Conservation (phyloP, 1,140 invertebrate genomes). For the Acromyrmex echinatior region DNA sequence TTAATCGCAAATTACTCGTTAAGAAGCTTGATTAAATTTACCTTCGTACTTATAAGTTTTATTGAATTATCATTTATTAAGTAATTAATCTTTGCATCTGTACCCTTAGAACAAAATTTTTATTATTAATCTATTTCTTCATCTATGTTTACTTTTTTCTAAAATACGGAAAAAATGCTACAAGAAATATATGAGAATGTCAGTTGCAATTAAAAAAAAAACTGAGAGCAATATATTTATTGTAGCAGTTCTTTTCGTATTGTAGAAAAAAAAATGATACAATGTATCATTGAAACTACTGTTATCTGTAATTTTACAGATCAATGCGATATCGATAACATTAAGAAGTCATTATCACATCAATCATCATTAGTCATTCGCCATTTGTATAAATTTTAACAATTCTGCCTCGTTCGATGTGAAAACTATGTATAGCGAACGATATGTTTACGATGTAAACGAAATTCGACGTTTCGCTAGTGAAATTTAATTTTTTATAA, state of each 20-base stretch:
- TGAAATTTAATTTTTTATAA: constrained; percentile 29
- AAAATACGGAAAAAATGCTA: too few relatives aligned
- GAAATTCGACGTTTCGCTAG: background rate
- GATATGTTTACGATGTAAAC: background rate
- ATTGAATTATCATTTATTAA: background rate
- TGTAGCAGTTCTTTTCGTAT: background rate
- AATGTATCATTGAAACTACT: background rate
- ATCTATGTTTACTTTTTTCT: too few relatives aligned
- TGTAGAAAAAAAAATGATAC: background rate
- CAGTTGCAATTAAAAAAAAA: background rate
- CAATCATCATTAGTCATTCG: constrained; percentile 6
- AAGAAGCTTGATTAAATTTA: background rate
- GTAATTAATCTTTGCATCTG: background rate
- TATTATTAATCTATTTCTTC: background rate
- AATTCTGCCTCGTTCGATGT: background rate
- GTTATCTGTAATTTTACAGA: background rate
- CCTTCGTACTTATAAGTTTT: background rate
- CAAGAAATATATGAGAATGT: too few relatives aligned
- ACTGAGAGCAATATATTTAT: background rate
- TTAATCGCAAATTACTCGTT: background rate
- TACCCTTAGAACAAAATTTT: background rate
- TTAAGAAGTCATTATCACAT: constrained; percentile 19
- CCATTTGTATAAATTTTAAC: constrained; percentile 24
- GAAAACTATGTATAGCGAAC: background rate
- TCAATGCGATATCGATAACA: background rate